phyloP scores from a whole-genome alignment of 2,888 invertebrate species.

The Cosmorhoe ocellata region DNA sequence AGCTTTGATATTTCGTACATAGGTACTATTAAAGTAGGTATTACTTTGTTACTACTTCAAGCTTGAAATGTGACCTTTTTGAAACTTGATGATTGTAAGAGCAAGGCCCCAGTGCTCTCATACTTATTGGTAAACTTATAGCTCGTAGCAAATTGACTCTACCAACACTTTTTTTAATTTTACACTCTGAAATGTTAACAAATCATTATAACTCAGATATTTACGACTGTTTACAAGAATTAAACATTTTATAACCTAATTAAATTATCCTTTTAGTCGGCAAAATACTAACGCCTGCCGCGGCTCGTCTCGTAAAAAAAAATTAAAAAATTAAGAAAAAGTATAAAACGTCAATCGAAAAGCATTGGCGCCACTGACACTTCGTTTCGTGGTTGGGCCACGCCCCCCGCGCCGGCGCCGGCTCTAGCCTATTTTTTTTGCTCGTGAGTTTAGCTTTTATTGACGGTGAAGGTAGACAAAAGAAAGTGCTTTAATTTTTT shows the following conservation, averaged over 20 bases:
- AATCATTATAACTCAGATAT: background rate
- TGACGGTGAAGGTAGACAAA: background rate
- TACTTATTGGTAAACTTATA: too few relatives aligned
- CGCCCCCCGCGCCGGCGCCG: conserved; percentile 63
- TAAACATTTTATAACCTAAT: conserved; percentile 34
- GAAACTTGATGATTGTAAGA: too few relatives aligned
- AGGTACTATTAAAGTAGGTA: too few relatives aligned
- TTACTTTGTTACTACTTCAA: too few relatives aligned
- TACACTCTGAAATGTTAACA: background rate
- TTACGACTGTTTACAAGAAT: conserved; percentile 9
- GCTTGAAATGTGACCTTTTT: too few relatives aligned
- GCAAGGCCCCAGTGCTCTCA: too few relatives aligned
- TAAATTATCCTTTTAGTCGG: conserved; percentile 40
- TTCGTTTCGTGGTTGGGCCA: conserved; percentile 46
- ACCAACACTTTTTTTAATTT: too few relatives aligned
- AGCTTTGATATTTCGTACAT: too few relatives aligned
- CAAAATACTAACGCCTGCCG: conserved; percentile 41
- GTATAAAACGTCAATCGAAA: conserved; percentile 60
- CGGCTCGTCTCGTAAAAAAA: conserved; percentile 48
- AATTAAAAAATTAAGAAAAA: conserved; percentile 41
- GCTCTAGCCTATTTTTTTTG: conserved; percentile 14
- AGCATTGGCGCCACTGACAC: conserved; percentile 75
- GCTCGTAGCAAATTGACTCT: too few relatives aligned
- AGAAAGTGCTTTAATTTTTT: background rate
- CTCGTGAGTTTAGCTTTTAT: conserved; percentile 19